Evolutionary conservation across 2,888 invertebrate species (phyloP), one percentile per base, ranked within the genome.

Genomic region (Andricus curvator): DNA sequence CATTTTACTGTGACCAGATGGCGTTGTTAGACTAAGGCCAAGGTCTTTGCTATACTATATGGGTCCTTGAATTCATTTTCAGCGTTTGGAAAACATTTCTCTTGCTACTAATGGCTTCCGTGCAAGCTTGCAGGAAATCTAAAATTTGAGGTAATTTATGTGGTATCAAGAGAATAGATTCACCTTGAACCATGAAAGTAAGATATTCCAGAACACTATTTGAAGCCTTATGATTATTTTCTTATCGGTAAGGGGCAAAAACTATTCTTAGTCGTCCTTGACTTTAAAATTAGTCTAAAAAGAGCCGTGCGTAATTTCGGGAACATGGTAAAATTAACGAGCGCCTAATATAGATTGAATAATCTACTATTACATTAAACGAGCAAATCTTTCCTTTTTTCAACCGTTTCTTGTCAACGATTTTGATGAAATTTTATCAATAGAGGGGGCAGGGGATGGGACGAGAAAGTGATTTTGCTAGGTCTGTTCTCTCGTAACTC

Each of bases 91-190:
- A 74, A 74, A 74, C 33, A 74, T 56, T 74, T 56, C 33, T 56
- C 56, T 51, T 56, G 51, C 51, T 56, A 13, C 56, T 56, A 51
- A 74, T 56, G 56, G 56, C 33, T 74, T 56, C 56, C 33, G 74
- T 56, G 25, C 13, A 56, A 56, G n/a, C 29, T 51, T 3, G 56
- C 51, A 11, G 70, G 33, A 20, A 33, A 70, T 48, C 51, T 56
- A 56, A 74, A 74, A 33, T 74, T 74, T 37, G 56, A 74, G 56
- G 33, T 37, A 56, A 74, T 74, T 56, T 74, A 74, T 74, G 4
- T 62, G 74, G 33, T 56, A 56, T 74, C 33, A 74, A 33, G 56
- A 56, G 51, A 74, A 56, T 74, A 74, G 20, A 74, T 74, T 74
- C 13, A 74, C 33, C 74, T 56, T 56, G 56, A 56, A 56, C n/a